These are phyloP conservation scores for Cariama cristata DNA, from an alignment of 2,113 vertebrate species.

Conservation along the genomic window DNA sequence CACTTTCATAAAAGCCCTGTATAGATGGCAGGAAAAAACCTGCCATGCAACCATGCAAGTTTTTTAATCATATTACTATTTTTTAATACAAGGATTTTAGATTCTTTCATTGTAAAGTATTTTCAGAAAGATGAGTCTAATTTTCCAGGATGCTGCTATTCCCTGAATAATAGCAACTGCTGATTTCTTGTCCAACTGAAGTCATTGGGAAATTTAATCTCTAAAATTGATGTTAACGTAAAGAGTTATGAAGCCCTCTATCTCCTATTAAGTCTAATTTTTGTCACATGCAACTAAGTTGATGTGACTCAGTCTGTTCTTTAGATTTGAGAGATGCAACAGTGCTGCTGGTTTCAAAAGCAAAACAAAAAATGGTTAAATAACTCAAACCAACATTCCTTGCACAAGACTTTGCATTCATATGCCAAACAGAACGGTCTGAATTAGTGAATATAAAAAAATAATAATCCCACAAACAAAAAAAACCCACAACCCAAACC, in stretches of 20 bases:
- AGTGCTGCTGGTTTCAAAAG: neutral
- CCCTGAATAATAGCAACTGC: neutral
- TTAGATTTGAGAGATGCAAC: neutral
- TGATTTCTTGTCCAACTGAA: neutral
- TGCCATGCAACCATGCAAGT: neutral
- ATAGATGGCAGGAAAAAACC: neutral
- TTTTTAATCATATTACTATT: neutral
- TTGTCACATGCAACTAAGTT: neutral
- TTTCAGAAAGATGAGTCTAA: neutral
- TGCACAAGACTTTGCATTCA: neutral
- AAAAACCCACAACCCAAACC: neutral
- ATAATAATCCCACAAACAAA: neutral
- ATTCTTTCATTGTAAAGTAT: neutral
- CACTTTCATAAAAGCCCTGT: neutral
- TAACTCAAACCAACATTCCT: neutral
- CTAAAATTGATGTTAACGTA: neutral
- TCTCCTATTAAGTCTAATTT: neutral
- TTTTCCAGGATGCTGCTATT: neutral
- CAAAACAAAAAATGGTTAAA: neutral
- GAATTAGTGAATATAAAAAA: neutral
- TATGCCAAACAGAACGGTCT: neutral
- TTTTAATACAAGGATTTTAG: neutral
- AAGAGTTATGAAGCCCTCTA: neutral
- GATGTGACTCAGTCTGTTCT: neutral
- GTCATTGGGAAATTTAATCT: neutral